These are phyloP conservation scores for Megaceryle torquata DNA, from an alignment of 2,113 vertebrate species.

Conservation along the genomic window DNA sequence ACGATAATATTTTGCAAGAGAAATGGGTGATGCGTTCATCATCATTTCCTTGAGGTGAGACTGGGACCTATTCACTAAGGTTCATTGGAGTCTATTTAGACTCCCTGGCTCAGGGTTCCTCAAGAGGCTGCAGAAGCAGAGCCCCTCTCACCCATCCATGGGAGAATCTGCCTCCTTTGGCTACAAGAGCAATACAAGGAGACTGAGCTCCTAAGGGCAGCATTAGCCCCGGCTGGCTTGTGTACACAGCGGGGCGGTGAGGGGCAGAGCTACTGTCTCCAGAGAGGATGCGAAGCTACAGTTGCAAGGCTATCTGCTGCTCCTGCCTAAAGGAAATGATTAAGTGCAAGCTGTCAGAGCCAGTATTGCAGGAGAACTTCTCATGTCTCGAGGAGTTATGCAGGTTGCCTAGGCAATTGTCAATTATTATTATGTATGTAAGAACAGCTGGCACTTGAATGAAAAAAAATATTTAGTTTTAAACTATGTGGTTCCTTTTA, in stretches of 20 bases:
- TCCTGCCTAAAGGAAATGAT: background rate
- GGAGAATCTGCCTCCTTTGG: background rate
- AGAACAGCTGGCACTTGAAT: background rate
- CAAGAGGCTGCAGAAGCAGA: background rate
- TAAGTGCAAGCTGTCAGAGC: background rate
- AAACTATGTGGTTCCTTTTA: background rate
- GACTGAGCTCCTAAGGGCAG: background rate
- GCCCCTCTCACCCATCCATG: rapidly evolving
- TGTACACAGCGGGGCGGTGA: background rate
- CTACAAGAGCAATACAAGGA: background rate
- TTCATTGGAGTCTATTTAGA: background rate
- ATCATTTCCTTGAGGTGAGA: background rate
- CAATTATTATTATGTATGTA: background rate
- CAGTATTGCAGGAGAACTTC: background rate
- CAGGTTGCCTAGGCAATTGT: conserved; percentile 22
- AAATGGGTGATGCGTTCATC: rapidly evolving
- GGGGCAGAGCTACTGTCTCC: background rate
- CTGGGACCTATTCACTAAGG: background rate
- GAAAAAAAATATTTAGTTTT: background rate
- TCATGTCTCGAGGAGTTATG: background rate
- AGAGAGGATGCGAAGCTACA: background rate
- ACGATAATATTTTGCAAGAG: background rate
- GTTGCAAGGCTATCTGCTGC: background rate
- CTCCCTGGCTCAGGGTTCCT: background rate
- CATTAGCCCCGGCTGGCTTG: background rate